A percentile compares a stretch with the other conserved stretches of the same genome.
These are phyloP conservation scores for Limenitis camilla DNA, from an alignment of 2,888 invertebrate species.

Conservation along the genomic window DNA sequence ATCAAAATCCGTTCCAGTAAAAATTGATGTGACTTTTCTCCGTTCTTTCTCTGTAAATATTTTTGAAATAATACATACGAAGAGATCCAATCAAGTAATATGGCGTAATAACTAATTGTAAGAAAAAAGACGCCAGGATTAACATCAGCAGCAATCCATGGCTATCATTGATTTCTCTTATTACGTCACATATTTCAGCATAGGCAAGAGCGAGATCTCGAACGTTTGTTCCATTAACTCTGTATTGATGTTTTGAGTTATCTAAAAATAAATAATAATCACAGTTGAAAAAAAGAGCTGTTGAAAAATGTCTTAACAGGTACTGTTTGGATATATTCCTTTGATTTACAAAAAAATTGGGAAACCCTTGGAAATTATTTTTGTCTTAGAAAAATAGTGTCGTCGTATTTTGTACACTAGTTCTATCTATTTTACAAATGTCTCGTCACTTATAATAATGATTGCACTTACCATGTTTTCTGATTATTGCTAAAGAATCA, in stretches of 20 bases:
- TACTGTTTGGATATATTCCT: no score
- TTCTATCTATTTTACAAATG: no score
- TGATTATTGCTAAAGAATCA: background rate
- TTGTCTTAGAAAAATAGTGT: no score
- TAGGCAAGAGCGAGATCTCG: slow-evolving; percentile 3
- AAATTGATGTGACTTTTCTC: background rate
- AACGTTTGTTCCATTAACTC: background rate
- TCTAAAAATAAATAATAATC: background rate
- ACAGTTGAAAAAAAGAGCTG: no score
- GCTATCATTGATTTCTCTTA: slow-evolving; percentile 7
- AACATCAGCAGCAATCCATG: slow-evolving; percentile 11
- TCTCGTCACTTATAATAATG: no score
- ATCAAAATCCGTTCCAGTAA: background rate
- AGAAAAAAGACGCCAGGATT: slow-evolving; percentile 12
- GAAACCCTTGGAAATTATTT: no score
- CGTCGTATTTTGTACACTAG: no score
- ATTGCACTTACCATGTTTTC: background rate
- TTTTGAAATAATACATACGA: background rate
- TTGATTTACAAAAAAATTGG: no score
- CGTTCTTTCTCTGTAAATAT: background rate
- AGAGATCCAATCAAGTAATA: slow-evolving; percentile 15
- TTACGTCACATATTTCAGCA: slow-evolving; percentile 13
- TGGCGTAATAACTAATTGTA: slow-evolving; percentile 17
- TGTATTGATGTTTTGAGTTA: background rate
- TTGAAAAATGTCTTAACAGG: no score